These are phyloP conservation scores for Origma solitaria DNA, from an alignment of 2,113 vertebrate species.

Conservation along the genomic window DNA sequence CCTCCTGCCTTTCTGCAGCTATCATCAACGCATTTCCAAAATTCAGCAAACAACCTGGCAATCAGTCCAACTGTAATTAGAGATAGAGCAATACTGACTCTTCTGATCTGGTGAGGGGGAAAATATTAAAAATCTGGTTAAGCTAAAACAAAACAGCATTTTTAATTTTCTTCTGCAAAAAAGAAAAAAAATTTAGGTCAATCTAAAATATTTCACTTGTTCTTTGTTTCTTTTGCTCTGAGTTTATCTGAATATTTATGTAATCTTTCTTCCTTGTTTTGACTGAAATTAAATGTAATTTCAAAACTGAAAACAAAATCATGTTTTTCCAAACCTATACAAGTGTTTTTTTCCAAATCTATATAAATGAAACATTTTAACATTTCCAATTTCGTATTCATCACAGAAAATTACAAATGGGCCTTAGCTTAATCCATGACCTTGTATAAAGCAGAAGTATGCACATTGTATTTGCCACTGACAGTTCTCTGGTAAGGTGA, in stretches of 20 bases:
- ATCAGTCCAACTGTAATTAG: background rate
- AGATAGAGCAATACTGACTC: background rate
- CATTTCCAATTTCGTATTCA: background rate
- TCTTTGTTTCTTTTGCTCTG: background rate
- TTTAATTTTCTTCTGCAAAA: background rate
- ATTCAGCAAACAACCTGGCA: background rate
- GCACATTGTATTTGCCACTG: background rate
- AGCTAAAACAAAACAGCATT: background rate
- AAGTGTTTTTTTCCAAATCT: background rate
- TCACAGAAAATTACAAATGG: background rate
- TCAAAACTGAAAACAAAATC: background rate
- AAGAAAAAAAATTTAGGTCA: background rate
- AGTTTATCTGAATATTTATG: background rate
- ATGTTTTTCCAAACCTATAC: background rate
- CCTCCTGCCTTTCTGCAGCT: background rate
- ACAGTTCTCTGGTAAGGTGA: background rate
- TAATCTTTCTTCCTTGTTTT: background rate
- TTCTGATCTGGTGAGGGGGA: background rate
- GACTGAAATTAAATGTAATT: background rate
- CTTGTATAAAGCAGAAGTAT: background rate
- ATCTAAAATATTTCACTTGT: background rate
- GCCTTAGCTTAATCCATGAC: background rate
- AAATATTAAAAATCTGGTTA: background rate
- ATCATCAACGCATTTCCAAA: background rate
- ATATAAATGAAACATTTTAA: background rate